These are phyloP conservation scores for Menura novaehollandiae DNA, from an alignment of 2,113 vertebrate species.

Conservation along the genomic window DNA sequence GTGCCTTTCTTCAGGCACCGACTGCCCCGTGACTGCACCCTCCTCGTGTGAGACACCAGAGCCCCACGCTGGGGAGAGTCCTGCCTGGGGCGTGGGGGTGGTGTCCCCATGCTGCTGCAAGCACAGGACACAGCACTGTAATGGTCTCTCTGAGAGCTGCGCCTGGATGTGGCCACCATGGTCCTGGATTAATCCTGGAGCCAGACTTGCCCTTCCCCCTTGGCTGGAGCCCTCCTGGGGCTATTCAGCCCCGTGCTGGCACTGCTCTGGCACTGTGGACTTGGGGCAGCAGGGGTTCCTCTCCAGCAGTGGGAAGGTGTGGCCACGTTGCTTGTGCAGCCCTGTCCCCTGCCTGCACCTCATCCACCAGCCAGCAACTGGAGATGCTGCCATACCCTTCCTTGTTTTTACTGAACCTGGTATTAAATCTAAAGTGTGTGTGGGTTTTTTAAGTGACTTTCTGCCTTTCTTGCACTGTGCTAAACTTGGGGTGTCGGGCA, in stretches of 20 bases:
- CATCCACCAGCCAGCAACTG: accelerated
- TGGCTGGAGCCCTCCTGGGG: neutral
- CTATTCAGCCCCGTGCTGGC: accelerated
- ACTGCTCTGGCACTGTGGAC: accelerated
- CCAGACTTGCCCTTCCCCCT: neutral
- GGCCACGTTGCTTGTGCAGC: accelerated
- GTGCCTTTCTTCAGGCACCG: slow-evolving; percentile 45
- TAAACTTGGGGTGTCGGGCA: neutral
- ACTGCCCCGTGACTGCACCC: neutral
- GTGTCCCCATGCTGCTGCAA: neutral
- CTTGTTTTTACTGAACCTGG: neutral
- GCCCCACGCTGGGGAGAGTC: accelerated
- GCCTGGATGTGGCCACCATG: no score
- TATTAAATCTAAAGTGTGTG: neutral
- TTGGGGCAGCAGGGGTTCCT: neutral
- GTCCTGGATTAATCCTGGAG: neutral
- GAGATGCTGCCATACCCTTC: neutral
- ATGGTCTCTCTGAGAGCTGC: accelerated
- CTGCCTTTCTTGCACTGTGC: neutral
- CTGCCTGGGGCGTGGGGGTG: accelerated
- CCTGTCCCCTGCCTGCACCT: neutral
- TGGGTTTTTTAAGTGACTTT: neutral
- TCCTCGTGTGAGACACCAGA: accelerated
- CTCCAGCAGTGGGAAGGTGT: neutral
- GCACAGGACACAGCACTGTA: neutral